Base-by-base conservation (phyloP, 2,113 vertebrate genomes). In the Rhea americana region DNA sequence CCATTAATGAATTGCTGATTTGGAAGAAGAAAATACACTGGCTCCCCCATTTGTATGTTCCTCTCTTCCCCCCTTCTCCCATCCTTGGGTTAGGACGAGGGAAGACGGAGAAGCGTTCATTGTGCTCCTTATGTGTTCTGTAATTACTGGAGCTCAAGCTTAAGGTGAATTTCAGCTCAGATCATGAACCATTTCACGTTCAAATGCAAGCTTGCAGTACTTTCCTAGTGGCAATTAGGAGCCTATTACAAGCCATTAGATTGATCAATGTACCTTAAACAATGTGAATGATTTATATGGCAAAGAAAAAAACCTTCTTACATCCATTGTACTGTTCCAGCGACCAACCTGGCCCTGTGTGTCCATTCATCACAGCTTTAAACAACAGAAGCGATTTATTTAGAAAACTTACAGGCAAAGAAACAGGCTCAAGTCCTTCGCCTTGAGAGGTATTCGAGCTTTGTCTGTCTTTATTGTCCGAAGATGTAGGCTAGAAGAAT, bases 221-320 rank as follows among this genome's bases (percentile, higher is more conserved):
- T 98, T 98, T 98, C 98, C 98, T 98, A 95, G 96, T 97, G 98
- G 98, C 98, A 99, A 99, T 99, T 99, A 99, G 98, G 98, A 98
- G 96, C 98, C 98, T 98, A 99, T 99, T 99, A 99, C 98, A 98
- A 98, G 98, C 98, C 98, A 99, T 99, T 99, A 99, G 98, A 99
- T 98, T 99, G 99, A 99, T 99, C 98, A 99, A 99, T 99, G 99
- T 99, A 99, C 98, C 98, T 99, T 99, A 99, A 99, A 99, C 98
- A 99, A 99, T 98, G 98, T 94, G 98, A 98, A 98, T 99, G 99
- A 99, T 99, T 99, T 99, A 99, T 99, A 98, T 96, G 97, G 97
- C 97, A 63, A 87, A 95, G 98, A 98, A 98, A 90, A 71, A 98
- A 98, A 98, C 97, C 97, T 97, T 96, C 97, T 98, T 97, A 95